Evolutionary conservation across 2,113 vertebrate genomes (phyloP).

Genomic region (Acanthisitta chloris): DNA sequence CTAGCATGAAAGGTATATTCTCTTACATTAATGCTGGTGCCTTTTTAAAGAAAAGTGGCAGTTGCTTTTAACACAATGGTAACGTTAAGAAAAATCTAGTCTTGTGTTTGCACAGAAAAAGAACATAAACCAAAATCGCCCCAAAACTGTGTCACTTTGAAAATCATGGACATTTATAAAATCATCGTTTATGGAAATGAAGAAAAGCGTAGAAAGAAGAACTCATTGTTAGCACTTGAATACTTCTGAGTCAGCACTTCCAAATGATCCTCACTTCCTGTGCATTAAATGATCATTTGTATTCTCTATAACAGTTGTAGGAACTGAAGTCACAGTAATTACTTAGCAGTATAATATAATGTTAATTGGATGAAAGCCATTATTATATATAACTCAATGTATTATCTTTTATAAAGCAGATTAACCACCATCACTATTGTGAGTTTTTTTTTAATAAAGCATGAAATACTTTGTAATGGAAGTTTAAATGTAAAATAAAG

Average conservation of each 20-base stretch:
- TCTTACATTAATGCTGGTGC: not conserved
- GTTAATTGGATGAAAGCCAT: constrained; percentile 42
- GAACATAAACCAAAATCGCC: not conserved
- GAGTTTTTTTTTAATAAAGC: not conserved
- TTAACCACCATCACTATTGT: constrained; percentile 11
- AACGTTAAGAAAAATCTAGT: constrained; percentile 1
- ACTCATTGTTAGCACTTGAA: constrained; percentile 72
- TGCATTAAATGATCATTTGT: not conserved
- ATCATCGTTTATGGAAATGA: not conserved
- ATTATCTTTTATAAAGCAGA: constrained; percentile 44
- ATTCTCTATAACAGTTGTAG: constrained; percentile 36
- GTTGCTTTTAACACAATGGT: constrained; percentile 4
- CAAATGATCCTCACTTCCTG: constrained; percentile 13
- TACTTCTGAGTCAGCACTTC: constrained; percentile 70
- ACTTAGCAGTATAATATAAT: constrained; percentile 4
- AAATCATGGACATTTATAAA: not conserved
- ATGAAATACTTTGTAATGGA: not conserved
- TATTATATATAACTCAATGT: constrained; percentile 43
- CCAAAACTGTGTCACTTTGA: not conserved
- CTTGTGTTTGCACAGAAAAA: constrained; percentile 46
- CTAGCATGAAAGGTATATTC: constrained; percentile 11
- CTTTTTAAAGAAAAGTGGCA: constrained; percentile 38
- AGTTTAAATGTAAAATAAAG: not conserved
- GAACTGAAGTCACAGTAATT: constrained; percentile 49
- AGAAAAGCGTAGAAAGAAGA: constrained; percentile 3